Base-by-base conservation (phyloP, 2,888 invertebrate species). In the Dione vanillae region DNA sequence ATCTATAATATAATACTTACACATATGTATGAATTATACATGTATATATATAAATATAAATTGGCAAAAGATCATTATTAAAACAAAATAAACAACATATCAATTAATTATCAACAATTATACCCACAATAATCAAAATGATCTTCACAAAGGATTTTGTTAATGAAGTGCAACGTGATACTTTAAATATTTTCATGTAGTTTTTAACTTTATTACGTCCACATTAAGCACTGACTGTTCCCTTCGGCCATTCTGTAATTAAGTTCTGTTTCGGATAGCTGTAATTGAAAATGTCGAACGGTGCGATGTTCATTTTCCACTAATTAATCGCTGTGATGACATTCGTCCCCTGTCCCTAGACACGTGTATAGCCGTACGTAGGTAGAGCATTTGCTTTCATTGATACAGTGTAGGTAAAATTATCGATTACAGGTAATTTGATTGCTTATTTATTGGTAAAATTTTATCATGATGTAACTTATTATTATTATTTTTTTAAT, bases 241-340 rank as follows among this genome's bases (percentile, higher is more conserved):
- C 90, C 88, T 84, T 81, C 83, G 87, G 88, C 83, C 79, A 78
- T 78, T 75, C 82, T 76, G 83, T 88, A 89, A 89, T 88, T 84
- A 82, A 80, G 79, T 88, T 85, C 81, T 79, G 81, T 83, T 87
- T 85, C 80, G 83, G 86, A 84, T 87, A 79, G 80, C 82, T 82
- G 87, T 91, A 91, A 92, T 92, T 92, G 92, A 92, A 92, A 92
- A 89, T 87, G 89, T 87, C 86, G 91, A 88, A 84, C 86, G 84
- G 83, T 83, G 85, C 83, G 86, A 87, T 87, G 91, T 90, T 91
- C 92, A 92, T 92, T 92, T 92, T 92, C 89, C 92, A 91, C 83
- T 92, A 91, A 92, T 92, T 92, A 92, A 92, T 91, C 91, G 87
- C 82, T 78, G 83, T 91, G 91, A 92, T 92, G 91, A 92, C 88